Conservation (phyloP, 2,797 vertebrate genomes). For the Pteropus rufus region DNA sequence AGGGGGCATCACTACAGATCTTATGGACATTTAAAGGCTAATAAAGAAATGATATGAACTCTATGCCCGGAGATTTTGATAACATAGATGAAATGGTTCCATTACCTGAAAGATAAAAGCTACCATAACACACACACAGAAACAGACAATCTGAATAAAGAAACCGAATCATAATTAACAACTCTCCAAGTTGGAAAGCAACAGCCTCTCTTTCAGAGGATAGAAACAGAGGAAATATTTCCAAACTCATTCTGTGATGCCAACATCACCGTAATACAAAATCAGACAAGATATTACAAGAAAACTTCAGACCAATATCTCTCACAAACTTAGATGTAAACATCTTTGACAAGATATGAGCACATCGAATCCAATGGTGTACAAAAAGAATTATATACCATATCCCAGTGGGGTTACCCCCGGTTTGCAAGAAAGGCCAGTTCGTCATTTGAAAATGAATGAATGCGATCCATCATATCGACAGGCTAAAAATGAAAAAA, state of each 20-base stretch:
- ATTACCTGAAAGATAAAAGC: background rate
- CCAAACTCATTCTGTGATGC: background rate
- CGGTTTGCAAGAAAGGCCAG: background rate
- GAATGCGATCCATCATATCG: background rate
- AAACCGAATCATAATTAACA: background rate
- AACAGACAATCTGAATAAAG: background rate
- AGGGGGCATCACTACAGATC: background rate
- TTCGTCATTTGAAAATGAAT: background rate
- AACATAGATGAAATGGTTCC: background rate
- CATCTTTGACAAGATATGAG: background rate
- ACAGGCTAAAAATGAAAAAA: background rate
- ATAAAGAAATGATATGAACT: background rate
- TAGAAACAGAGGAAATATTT: background rate
- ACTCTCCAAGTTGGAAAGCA: background rate
- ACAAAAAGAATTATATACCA: background rate
- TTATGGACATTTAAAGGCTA: background rate
- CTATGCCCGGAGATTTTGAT: background rate
- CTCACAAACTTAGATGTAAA: background rate
- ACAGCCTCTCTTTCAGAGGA: background rate
- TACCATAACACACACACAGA: background rate
- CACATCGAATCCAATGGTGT: background rate
- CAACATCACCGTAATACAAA: background rate
- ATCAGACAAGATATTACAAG: background rate
- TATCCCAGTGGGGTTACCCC: background rate
- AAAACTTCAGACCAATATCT: background rate